Evolutionary conservation across 2,888 invertebrate species (phyloP).

Genomic region (Drosophila rubida): DNA sequence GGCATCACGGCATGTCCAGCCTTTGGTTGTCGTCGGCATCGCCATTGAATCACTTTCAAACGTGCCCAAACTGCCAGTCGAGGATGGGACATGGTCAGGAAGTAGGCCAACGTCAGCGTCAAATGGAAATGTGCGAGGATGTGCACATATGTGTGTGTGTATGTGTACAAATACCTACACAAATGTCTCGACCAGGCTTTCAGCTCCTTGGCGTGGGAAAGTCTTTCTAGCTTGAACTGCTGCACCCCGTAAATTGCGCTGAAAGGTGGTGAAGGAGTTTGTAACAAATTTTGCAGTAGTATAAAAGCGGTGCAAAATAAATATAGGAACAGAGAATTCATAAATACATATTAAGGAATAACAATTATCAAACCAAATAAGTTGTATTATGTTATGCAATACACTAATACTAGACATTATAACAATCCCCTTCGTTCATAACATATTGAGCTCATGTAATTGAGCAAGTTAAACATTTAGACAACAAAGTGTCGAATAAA

Average conservation of each 20-base stretch:
- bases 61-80: constrained; percentile 50
- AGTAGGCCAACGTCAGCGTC: constrained; percentile 53
- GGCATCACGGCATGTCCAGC: constrained; percentile 38
- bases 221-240: constrained; percentile 6
- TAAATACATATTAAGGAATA: too few relatives aligned
- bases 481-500: neutral
- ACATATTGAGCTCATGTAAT: too few relatives aligned
- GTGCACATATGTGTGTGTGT: constrained; percentile 1
- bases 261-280: neutral
- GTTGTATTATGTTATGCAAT: too few relatives aligned
- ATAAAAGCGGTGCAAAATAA: neutral
- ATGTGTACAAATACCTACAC: constrained; percentile 9
- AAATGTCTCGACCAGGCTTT: constrained; percentile 18
- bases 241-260: constrained; percentile 19
- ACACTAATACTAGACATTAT: too few relatives aligned
- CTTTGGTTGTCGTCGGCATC: constrained; percentile 17
- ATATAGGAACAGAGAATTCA: too few relatives aligned
- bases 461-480: too few relatives aligned
- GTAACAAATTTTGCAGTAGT: neutral
- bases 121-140: constrained; percentile 47
- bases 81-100: constrained; percentile 33
- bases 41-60: constrained; percentile 61
- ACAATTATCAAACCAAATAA: too few relatives aligned
- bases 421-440: too few relatives aligned
- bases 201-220: constrained; percentile 8